Base-by-base conservation (phyloP, 2,113 vertebrate genomes). In the Thryonomys swinderianus region DNA sequence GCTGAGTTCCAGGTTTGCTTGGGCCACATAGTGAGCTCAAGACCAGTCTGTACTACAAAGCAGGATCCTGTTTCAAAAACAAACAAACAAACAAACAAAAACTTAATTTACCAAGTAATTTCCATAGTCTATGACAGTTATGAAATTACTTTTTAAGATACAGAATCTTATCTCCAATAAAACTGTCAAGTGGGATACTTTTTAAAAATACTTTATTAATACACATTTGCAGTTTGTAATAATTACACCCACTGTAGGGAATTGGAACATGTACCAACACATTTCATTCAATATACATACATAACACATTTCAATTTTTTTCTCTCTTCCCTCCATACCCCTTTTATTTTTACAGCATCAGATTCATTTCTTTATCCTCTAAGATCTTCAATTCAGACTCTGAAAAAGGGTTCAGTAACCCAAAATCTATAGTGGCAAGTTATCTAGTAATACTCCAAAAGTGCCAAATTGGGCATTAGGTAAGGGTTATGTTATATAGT, bases 61-160 rank as follows among this genome's bases (percentile, higher is more conserved):
- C n/a, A n/a, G n/a, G n/a, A n/a, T n/a, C n/a, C n/a, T n/a, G n/a
- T n/a, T n/a, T n/a, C n/a, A n/a, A n/a, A n/a, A n/a, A n/a, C n/a
- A n/a, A n/a, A n/a, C n/a, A n/a, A n/a, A n/a, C n/a, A n/a, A n/a
- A n/a, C n/a, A n/a, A n/a, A n/a, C n/a, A n/a, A n/a, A n/a, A n/a
- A n/a, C n/a, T n/a, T 11, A 32, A 95, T 89, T 97, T 91, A 71
- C n/a, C 1, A 66, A 66, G 59, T 48, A 89, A 82, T 76, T 92
- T 93, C 51, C 59, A 84, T 83, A 91, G 74, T 23, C 40, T 91
- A 81, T 69, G 76, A 92, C 8, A 85, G 20, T 61, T 88, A 48
- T 82, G 40, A 73, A 55, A 86, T 0, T 42, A 42, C 18, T 89
- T 74, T 74, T 74, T 90, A 59, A 89, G 2, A n/a, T 27, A 51